Percentiles rank a stretch among this genome's conserved stretches.
phyloP scores from a whole-genome alignment of 2,888 invertebrate species.

The Phasia obesa region DNA sequence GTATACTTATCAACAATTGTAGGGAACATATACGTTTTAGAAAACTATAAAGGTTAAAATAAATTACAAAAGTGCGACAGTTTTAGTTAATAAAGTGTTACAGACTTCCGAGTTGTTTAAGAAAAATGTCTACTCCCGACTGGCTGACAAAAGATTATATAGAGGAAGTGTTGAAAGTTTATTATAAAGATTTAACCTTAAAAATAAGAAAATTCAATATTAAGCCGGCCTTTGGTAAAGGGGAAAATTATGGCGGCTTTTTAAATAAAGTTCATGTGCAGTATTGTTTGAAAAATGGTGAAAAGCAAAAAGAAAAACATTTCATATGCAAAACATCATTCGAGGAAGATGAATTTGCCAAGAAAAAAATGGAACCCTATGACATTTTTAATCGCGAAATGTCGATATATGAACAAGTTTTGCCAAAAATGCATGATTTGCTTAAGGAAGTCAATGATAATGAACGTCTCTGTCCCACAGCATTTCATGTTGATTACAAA shows the following conservation, averaged over 20 bases:
- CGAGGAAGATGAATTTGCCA: conserved; percentile 77
- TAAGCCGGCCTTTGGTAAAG: conserved; percentile 78
- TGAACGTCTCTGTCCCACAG: conserved; percentile 77
- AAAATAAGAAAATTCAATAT: conserved; percentile 72
- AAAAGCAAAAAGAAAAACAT: conserved; percentile 51
- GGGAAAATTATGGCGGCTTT: conserved; percentile 80
- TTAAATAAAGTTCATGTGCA: conserved; percentile 75
- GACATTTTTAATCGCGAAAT: conserved; percentile 81
- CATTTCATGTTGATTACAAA: conserved; percentile 77
- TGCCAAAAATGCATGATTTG: conserved; percentile 78
- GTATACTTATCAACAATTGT: not conserved
- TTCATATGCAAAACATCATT: conserved; percentile 79
- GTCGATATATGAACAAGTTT: conserved; percentile 78
- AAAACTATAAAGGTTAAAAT: conserved; percentile 31
- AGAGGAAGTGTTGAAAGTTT: conserved; percentile 73
- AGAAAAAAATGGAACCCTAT: conserved; percentile 77
- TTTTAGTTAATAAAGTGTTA: conserved; percentile 1
- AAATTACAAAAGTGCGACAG: conserved; percentile 22
- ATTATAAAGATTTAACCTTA: conserved; percentile 74
- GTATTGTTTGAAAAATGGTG: conserved; percentile 70
- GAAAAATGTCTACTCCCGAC: conserved; percentile 74
- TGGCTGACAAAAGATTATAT: conserved; percentile 79
- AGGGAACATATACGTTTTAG: not conserved
- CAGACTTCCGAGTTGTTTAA: conserved; percentile 1
- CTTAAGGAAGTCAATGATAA: conserved; percentile 75